phyloP scores from a whole-genome alignment of 2,888 invertebrate genomes.

The Marronus borbonicus region DNA sequence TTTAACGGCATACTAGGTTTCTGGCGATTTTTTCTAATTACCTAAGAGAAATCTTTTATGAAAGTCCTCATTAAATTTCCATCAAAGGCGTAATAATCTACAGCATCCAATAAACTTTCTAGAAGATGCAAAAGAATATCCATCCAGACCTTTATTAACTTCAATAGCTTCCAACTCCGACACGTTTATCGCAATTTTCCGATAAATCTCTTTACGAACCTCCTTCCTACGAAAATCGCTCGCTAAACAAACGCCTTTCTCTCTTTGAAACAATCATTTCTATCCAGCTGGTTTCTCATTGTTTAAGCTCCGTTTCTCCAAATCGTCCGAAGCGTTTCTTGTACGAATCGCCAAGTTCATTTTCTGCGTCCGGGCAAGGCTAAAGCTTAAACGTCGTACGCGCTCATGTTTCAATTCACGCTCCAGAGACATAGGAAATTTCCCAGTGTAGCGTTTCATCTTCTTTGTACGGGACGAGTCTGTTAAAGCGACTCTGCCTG shows the following conservation, averaged over 20 bases:
- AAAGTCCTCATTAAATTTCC: too few species aligned
- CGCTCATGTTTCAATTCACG: slow-evolving; percentile 33
- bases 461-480: not conserved
- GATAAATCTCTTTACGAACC: not conserved
- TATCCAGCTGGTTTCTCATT: not conserved
- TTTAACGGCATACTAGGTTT: too few species aligned
- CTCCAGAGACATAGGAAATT: slow-evolving; percentile 21
- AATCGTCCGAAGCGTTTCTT: not conserved
- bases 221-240: not conserved
- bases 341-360: not conserved
- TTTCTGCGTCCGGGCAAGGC: not conserved
- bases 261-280: not conserved
- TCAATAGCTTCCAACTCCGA: not conserved
- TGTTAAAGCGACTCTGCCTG: not conserved
- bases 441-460: not conserved
- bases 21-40: too few species aligned
- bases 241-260: not conserved
- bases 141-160: not conserved
- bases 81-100: too few species aligned
- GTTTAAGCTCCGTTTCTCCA: not conserved
- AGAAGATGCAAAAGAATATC: too few species aligned
- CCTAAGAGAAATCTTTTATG: too few species aligned
- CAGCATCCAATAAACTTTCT: too few species aligned
- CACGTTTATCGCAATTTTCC: not conserved
- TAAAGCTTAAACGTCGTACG: slow-evolving; percentile 14